These are phyloP conservation scores for Leucophenga varia DNA, from an alignment of 1,140 invertebrate genomes.

Conservation along the genomic window DNA sequence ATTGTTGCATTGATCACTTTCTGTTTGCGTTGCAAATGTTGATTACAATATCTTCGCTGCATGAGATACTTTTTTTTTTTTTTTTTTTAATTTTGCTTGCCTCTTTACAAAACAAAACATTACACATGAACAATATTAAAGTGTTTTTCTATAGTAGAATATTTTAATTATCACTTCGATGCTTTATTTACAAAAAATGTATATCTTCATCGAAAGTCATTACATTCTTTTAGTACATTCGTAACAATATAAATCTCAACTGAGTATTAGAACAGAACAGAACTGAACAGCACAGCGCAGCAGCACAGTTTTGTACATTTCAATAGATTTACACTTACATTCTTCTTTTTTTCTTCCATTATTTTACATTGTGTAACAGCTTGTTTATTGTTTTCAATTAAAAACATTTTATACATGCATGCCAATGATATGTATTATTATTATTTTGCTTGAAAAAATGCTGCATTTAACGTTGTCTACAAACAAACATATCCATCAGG, in stretches of 20 bases:
- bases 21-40: constrained; percentile 11
- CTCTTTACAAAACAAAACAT: too few species aligned
- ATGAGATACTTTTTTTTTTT: constrained; percentile 1
- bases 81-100: too few species aligned
- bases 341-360: too few species aligned
- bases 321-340: constrained; percentile 3
- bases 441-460: too few species aligned
- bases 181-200: background rate
- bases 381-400: constrained; percentile 54
- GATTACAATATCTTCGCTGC: constrained; percentile 42
- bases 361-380: constrained; percentile 18
- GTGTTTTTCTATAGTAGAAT: constrained; percentile 35
- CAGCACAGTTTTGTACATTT: background rate
- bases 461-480: too few species aligned
- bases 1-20: too few species aligned
- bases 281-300: background rate
- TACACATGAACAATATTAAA: constrained; percentile 11
- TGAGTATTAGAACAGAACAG: background rate
- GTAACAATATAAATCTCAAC: constrained; percentile 1
- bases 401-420: constrained; percentile 53
- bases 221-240: constrained; percentile 32
- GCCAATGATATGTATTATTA: too few species aligned
- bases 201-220: constrained; percentile 13
- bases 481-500: constrained; percentile 37
- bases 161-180: constrained; percentile 49